Conservation (phyloP, 1,140 invertebrate genomes). For the Drosophila pectinifera region DNA sequence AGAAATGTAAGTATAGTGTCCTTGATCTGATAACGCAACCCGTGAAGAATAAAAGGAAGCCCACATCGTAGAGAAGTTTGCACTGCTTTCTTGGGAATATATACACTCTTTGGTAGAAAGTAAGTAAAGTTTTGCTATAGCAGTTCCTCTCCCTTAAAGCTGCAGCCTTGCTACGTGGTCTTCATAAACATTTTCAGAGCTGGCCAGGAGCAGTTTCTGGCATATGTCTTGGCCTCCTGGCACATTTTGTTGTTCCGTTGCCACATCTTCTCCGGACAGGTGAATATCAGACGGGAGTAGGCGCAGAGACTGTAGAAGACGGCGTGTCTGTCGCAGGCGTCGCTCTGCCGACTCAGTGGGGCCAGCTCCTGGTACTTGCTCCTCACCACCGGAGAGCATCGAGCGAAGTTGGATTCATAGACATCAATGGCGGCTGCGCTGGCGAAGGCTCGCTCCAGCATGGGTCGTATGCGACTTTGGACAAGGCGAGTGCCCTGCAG, state of each 20-base stretch:
- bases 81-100: too few species aligned
- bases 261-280: constrained; percentile 55
- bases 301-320: constrained; percentile 72
- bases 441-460: constrained; percentile 58
- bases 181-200: constrained; percentile 70
- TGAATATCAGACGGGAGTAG: constrained; percentile 51
- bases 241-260: constrained; percentile 57
- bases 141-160: background rate
- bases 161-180: constrained; percentile 40
- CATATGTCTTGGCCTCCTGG: constrained; percentile 49
- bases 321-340: constrained; percentile 63
- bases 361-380: constrained; percentile 48
- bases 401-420: constrained; percentile 56
- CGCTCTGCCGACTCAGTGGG: constrained; percentile 56
- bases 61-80: background rate
- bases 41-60: constrained; percentile 25
- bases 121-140: background rate
- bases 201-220: constrained; percentile 58
- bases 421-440: constrained; percentile 47
- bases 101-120: too few species aligned
- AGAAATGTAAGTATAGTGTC: constrained; percentile 66
- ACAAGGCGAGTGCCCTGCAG: constrained; percentile 45
- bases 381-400: constrained; percentile 41
- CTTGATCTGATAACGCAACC: constrained; percentile 68
- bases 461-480: constrained; percentile 41